Base-by-base conservation (phyloP, 2,888 invertebrate genomes). In the Yponomeuta malinellus region DNA sequence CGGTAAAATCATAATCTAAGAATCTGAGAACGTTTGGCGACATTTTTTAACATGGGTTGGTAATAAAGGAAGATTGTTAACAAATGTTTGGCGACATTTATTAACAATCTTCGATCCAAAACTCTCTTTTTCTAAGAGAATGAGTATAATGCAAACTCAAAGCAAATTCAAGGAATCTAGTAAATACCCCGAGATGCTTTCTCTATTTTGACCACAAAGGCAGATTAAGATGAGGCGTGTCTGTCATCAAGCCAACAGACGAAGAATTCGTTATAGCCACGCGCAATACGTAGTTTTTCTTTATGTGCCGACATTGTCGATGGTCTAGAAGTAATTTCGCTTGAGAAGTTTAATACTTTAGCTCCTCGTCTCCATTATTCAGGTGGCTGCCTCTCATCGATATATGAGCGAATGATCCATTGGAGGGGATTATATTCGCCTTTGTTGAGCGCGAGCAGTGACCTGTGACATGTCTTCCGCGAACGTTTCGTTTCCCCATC, bases 401-500 rank as follows among this genome's bases (percentile, higher is more conserved):
- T 23, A 37, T 37, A 52, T 52, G 23, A 48, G 68, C 31, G 23
- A 68, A 68, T 68, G 48, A 68, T 68, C 68, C 48, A 52, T 68
- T 52, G 12, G 52, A 15, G 15, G 23, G 67, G 43, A 72, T 59
- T 59, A 59, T 76, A 77, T 77, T 76, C 74, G 74, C 76, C 74
- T 73, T 77, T 72, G 73, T 71, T 71, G 15, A 59, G 52, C 63
- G 37, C 68, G 72, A 71, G 71, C 73, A 74, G 75, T 76, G 71
- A 68, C 71, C 71, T 52, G 79, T 80, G 76, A 78, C 76, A 78
- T 76, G 79, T 78, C 79, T 79, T 82, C 82, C 80, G 79, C 80
- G 78, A 81, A 83, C 48, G 10, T 33, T 76, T 77, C 76, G 79
- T 76, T 74, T 76, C 83, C 83, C 81, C 82, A 83, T 82, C 75